A percentile compares a stretch with the other conserved stretches of the same genome.
These are phyloP conservation scores for Acanthurus tractus DNA, from an alignment of 2,797 vertebrate species.

Conservation along the genomic window DNA sequence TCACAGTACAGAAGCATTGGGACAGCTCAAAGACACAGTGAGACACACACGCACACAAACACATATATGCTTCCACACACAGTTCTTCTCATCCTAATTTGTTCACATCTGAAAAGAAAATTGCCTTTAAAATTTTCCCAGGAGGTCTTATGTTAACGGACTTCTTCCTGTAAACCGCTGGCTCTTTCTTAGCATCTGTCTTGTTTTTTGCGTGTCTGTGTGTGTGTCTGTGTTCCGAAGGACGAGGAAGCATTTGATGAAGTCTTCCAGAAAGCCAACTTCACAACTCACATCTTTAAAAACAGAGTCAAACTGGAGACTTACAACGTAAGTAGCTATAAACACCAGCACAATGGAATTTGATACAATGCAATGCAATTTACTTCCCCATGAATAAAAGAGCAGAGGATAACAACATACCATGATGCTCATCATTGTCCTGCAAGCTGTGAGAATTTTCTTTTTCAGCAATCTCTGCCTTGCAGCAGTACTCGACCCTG, in stretches of 20 bases:
- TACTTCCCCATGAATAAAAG: conserved; percentile 35
- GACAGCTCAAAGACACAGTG: conserved; percentile 93
- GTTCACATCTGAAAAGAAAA: conserved; percentile 40
- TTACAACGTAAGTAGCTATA: conserved; percentile 91
- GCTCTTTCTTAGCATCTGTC: conserved; percentile 35
- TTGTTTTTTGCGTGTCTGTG: conserved; percentile 8
- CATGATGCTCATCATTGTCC: conserved; percentile 48
- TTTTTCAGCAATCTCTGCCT: conserved; percentile 32
- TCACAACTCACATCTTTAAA: conserved; percentile 90
- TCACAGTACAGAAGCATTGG: conserved; percentile 89
- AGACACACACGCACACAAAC: conserved; percentile 53
- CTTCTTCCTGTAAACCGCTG: conserved; percentile 38
- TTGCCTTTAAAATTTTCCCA: conserved; percentile 26
- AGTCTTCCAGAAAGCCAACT: conserved; percentile 93
- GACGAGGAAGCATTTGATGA: conserved; percentile 93
- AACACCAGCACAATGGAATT: conserved; percentile 13
- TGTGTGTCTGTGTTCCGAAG: conserved; percentile 74
- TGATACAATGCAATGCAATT: conserved; percentile 40
- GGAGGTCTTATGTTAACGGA: conserved; percentile 28
- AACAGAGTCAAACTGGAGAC: conserved; percentile 94
- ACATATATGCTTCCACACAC: conserved; percentile 21
- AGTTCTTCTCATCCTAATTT: conserved; percentile 18
- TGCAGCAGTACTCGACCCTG: conserved; percentile 31
- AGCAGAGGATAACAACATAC: conserved; percentile 33
- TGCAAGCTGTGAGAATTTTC: conserved; percentile 26